Evolutionary conservation across 2,113 vertebrate species (phyloP).

Genomic region (Indicator indicator): DNA sequence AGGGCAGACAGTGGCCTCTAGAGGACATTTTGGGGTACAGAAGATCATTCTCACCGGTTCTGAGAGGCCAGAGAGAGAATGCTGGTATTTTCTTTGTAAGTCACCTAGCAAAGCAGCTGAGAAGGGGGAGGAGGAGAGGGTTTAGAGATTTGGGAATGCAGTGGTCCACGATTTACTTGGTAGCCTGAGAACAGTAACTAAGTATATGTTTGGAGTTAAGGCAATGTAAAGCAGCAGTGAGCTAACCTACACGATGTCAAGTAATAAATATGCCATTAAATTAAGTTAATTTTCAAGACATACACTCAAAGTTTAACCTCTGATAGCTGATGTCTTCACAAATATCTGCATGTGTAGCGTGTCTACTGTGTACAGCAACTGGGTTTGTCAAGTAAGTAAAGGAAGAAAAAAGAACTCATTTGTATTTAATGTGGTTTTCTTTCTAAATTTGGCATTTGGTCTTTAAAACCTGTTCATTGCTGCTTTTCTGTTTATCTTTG

Average conservation of each 20-base stretch:
- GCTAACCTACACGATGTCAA: not conserved
- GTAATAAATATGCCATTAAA: not conserved
- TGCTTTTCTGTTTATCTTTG: not conserved
- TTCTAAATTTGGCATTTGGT: not conserved
- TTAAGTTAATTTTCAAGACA: not conserved
- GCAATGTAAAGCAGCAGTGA: not conserved
- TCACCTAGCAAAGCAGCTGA: not conserved
- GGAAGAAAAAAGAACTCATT: not conserved
- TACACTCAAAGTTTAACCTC: not conserved
- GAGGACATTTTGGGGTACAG: slow-evolving; percentile 23
- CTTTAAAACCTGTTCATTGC: not conserved
- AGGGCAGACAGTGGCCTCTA: slow-evolving; percentile 59
- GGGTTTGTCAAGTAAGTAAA: not conserved
- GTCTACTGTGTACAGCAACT: not conserved
- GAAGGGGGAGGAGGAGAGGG: not conserved
- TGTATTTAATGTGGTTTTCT: not conserved
- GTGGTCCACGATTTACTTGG: not conserved
- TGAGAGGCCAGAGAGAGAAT: not conserved
- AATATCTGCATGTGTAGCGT: not conserved
- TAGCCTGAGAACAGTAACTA: not conserved
- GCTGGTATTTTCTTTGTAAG: not conserved
- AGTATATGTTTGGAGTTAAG: not conserved
- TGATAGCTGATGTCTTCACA: not conserved
- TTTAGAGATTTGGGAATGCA: not conserved
- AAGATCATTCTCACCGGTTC: not conserved